Evolutionary conservation across 2,888 invertebrate genomes (phyloP).

Genomic region (Plebejus argus): DNA sequence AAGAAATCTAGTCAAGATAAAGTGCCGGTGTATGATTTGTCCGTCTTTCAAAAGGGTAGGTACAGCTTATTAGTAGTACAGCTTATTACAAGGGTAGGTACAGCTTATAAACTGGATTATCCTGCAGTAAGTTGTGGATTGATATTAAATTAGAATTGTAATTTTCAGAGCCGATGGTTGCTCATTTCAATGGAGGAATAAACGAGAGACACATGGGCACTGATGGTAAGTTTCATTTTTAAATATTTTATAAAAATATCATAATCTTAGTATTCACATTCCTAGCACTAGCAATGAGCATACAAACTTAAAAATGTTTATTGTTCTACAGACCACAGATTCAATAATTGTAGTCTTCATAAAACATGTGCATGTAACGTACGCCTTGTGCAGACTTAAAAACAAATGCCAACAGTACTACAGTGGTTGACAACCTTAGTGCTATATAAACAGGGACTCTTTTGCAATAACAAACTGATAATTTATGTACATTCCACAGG

Average conservation of each 20-base stretch:
- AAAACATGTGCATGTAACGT: constrained; percentile 7
- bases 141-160: constrained; percentile 6
- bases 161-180: constrained; percentile 64
- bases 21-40: constrained; percentile 51
- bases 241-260: neutral
- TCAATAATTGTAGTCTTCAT: constrained; percentile 9
- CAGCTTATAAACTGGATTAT: neutral
- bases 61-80: neutral
- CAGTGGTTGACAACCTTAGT: constrained; percentile 1
- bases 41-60: constrained; percentile 61
- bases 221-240: constrained; percentile 56
- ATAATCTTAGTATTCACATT: neutral
- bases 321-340: neutral
- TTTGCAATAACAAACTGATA: constrained; percentile 46
- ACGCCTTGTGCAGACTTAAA: neutral
- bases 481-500: constrained; percentile 57
- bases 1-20: constrained; percentile 57
- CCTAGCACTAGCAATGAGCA: neutral
- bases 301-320: neutral
- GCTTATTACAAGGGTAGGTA: constrained; percentile 64
- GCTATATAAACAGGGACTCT: neutral
- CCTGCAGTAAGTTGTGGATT: neutral
- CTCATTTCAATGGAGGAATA: constrained; percentile 68
- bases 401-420: constrained; percentile 7
- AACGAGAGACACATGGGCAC: constrained; percentile 58